A percentile compares a stretch with the other conserved stretches of the same genome.
Conservation (phyloP, 2,888 invertebrate genomes). For the Eristalis intricaria region DNA sequence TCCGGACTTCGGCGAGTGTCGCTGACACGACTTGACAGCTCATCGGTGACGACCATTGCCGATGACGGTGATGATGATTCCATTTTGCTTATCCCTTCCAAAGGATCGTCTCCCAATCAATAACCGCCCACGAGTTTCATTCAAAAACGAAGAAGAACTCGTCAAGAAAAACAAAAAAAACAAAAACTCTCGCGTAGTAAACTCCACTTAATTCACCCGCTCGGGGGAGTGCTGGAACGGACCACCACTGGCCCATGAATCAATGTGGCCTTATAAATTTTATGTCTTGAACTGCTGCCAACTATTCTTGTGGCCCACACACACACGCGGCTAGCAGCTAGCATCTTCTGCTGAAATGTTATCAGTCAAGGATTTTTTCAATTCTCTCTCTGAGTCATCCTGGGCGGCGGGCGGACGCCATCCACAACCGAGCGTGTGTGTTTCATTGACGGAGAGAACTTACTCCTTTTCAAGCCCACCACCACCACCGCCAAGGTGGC, state of each 20-base stretch:
- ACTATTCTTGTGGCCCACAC: conserved; percentile 56
- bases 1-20: background rate
- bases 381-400: conserved; percentile 56
- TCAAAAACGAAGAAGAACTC: conserved; percentile 30
- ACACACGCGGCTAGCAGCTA: conserved; percentile 33
- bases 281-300: conserved; percentile 56
- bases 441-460: conserved; percentile 71
- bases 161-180: background rate
- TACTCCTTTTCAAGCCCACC: conserved; percentile 58
- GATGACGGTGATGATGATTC: background rate
- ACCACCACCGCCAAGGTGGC: background rate
- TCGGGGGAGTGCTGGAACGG: background rate
- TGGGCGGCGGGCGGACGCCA: background rate
- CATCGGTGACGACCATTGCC: background rate
- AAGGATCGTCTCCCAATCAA: conserved; percentile 15
- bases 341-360: conserved; percentile 58
- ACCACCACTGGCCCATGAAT: conserved; percentile 33
- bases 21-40: background rate
- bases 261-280: conserved; percentile 65
- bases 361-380: conserved; percentile 71
- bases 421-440: conserved; percentile 24
- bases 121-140: conserved; percentile 60
- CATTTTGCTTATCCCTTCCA: background rate
- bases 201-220: background rate
- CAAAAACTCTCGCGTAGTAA: conserved; percentile 22